phyloP scores from a whole-genome alignment of 2,797 vertebrate genomes.

The Thamnophis elegans region DNA sequence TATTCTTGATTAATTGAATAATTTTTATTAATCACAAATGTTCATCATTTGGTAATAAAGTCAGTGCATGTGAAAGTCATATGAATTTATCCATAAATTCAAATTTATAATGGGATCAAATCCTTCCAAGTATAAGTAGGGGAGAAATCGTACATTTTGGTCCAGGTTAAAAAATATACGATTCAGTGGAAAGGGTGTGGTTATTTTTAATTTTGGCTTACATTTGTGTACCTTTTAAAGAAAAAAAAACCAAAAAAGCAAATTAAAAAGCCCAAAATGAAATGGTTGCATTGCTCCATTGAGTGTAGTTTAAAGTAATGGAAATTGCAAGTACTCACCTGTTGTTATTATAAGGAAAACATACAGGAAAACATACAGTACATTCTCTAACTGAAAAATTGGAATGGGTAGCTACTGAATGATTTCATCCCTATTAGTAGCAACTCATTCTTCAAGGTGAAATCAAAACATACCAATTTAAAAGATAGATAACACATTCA shows the following conservation, averaged over 20 bases:
- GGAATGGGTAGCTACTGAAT: neutral
- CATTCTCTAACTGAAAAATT: neutral
- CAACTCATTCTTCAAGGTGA: neutral
- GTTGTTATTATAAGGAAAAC: neutral
- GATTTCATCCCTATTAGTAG: neutral
- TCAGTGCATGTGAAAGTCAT: neutral
- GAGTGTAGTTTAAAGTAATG: neutral
- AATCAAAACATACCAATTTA: conserved; percentile 14
- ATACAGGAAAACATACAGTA: neutral
- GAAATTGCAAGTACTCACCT: neutral
- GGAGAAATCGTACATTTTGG: neutral
- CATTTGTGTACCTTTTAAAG: neutral
- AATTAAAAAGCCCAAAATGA: neutral
- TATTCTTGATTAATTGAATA: neutral
- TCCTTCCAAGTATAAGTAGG: neutral
- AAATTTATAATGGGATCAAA: neutral
- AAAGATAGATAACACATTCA: neutral
- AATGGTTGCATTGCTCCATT: neutral
- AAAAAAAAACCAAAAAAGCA: neutral
- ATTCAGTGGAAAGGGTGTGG: neutral
- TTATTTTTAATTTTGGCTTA: neutral
- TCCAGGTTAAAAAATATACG: neutral
- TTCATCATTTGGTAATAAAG: neutral
- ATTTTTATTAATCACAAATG: neutral
- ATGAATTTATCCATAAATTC: neutral